Evolutionary conservation across 2,797 vertebrate genomes (phyloP), one percentile per base, ranked within the genome.

Genomic region (Emys orbicularis): DNA sequence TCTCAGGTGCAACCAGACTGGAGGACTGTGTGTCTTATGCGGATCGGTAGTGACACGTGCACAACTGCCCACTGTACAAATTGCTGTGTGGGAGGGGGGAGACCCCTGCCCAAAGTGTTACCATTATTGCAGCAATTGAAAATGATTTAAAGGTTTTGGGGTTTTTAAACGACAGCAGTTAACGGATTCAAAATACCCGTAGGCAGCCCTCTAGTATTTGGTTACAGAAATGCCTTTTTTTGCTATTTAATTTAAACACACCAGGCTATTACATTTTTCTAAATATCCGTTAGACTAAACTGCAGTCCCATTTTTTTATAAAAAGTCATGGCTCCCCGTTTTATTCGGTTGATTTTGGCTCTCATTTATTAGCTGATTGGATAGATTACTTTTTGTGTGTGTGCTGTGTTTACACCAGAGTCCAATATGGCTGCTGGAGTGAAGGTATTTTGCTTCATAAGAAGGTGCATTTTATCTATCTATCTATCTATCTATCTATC

Each of bases 401-500:
- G 34, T 8, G 59, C 15, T 68, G 95, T 4, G 90, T 89, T 91
- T 81, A 85, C 41, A 90, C 94, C 96, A 94, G 87, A 93, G 95
- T 83, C 87, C 95, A 96, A 96, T 92, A 95, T 96, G 96, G 96
- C 96, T 96, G 96, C 95, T 95, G 85, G 12, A 85, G 94, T 93
- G 94, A 81, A 95, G 96, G 95, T 90, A 94, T 94, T 92, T 37
- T 81, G 61, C 86, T 91, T 56, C 95, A 77, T 88, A 44, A 92
- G 21, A 65, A 86, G 94, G 57, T 84, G 82, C 3, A 29, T 31
- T 29, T 47, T 21, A 25, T 27, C 56, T 57, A 25, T 44, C 41
- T 25, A 12, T 44, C 72, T 37, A 41, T 76, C 37, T 23, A 19
- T 76, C 72, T 21, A 25, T 76, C 72, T 41, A 18, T 74, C 23